These are phyloP conservation scores for Gerris buenoi DNA, from an alignment of 1,140 invertebrate species.

Conservation along the genomic window DNA sequence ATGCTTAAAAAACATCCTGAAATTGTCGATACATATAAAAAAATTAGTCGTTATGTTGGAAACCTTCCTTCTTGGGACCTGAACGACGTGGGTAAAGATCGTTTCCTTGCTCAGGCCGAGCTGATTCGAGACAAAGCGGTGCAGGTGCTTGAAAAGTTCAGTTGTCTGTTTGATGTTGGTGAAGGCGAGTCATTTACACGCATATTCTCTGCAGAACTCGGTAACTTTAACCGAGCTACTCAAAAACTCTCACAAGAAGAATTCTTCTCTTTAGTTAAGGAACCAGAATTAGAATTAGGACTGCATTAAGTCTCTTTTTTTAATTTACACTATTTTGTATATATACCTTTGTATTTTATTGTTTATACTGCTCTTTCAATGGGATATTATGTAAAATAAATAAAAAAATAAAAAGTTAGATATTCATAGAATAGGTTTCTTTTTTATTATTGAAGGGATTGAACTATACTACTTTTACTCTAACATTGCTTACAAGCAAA, in stretches of 20 bases:
- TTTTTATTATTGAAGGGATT: no score
- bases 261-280: neutral
- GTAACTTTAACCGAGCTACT: neutral
- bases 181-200: slow-evolving; percentile 37
- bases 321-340: no score
- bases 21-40: slow-evolving; percentile 58
- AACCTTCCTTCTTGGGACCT: slow-evolving; percentile 56
- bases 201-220: neutral
- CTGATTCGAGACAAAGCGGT: slow-evolving; percentile 48
- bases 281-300: no score
- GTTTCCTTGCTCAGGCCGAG: slow-evolving; percentile 47
- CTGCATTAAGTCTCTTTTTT: no score
- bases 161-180: slow-evolving; percentile 34
- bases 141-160: slow-evolving; percentile 43
- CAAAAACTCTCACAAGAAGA: neutral
- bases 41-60: slow-evolving; percentile 40
- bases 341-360: no score
- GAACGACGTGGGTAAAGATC: slow-evolving; percentile 24
- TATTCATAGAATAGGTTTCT: no score
- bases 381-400: no score
- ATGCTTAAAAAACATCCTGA: slow-evolving; percentile 76
- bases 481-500: no score
- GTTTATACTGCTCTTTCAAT: no score
- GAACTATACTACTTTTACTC: no score
- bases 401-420: no score